phyloP scores from a whole-genome alignment of 2,888 invertebrate genomes.

The Cephus sareptanus region DNA sequence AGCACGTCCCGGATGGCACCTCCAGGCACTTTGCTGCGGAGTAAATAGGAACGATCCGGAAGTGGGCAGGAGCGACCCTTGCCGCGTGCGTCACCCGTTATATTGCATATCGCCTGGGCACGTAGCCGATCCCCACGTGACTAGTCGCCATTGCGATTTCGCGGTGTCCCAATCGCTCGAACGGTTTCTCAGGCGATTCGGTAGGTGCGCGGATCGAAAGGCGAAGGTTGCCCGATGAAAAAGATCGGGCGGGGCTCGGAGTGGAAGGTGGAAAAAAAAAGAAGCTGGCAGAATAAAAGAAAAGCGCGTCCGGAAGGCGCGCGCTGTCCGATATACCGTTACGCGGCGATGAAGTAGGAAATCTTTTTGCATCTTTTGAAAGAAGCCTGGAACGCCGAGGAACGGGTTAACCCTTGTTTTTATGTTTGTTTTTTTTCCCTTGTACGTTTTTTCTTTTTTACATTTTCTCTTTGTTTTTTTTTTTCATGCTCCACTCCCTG shows the following conservation, averaged over 20 bases:
- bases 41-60: no score
- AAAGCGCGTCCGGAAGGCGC: conserved; percentile 3
- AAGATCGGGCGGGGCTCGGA: conserved; percentile 13
- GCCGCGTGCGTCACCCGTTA: no score
- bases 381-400: conserved; percentile 6
- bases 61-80: no score
- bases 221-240: background rate
- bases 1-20: no score
- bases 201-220: background rate
- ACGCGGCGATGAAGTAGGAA: conserved; percentile 26
- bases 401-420: conserved; percentile 45
- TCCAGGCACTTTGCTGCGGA: no score
- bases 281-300: background rate
- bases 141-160: no score
- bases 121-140: no score
- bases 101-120: no score
- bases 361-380: conserved; percentile 29
- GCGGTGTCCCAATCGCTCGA: no score
- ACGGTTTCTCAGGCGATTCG: no score
- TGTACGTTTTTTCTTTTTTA: background rate
- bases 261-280: conserved; percentile 41
- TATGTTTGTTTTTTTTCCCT: conserved; percentile 41
- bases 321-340: conserved; percentile 30
- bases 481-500: background rate
- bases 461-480: background rate